Conservation (phyloP, 2,888 invertebrate species). For the Erebia palarica region DNA sequence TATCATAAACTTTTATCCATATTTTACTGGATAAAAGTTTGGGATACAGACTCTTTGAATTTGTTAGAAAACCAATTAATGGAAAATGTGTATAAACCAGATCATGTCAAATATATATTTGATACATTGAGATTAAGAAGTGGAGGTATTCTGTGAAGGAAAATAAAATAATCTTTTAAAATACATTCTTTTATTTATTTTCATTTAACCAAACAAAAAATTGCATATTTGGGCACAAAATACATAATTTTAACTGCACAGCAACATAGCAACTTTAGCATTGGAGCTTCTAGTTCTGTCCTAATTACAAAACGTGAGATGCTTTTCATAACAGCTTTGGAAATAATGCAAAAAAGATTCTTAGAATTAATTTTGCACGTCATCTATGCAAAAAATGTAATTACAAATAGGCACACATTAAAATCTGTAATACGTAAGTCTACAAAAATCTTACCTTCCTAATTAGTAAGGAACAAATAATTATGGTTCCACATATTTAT, state of each 20-base stretch:
- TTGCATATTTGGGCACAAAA: conserved; percentile 25
- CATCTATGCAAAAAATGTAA: neutral
- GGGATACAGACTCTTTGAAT: conserved; percentile 70
- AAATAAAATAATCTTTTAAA: conserved; percentile 23
- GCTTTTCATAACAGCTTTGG: neutral
- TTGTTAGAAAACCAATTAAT: conserved; percentile 67
- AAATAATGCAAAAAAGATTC: neutral
- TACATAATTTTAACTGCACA: conserved; percentile 23
- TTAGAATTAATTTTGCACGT: neutral
- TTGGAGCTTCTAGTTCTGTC: neutral
- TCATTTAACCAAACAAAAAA: conserved; percentile 40
- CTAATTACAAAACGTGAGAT: neutral
- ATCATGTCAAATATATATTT: conserved; percentile 67
- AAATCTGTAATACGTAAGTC: neutral
- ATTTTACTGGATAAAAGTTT: conserved; percentile 76
- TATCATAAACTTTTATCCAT: conserved; percentile 80
- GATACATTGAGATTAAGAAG: conserved; percentile 66
- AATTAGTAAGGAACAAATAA: conserved; percentile 1
- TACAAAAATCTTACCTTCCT: conserved; percentile 2
- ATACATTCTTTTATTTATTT: conserved; percentile 38
- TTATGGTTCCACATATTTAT: neutral
- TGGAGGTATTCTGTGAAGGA: conserved; percentile 48
- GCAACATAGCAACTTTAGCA: conserved; percentile 9
- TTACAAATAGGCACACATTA: conserved; percentile 4
- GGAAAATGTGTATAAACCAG: conserved; percentile 57